These are phyloP conservation scores for Ahaetulla prasina DNA, from an alignment of 2,113 vertebrate genomes.

Conservation along the genomic window DNA sequence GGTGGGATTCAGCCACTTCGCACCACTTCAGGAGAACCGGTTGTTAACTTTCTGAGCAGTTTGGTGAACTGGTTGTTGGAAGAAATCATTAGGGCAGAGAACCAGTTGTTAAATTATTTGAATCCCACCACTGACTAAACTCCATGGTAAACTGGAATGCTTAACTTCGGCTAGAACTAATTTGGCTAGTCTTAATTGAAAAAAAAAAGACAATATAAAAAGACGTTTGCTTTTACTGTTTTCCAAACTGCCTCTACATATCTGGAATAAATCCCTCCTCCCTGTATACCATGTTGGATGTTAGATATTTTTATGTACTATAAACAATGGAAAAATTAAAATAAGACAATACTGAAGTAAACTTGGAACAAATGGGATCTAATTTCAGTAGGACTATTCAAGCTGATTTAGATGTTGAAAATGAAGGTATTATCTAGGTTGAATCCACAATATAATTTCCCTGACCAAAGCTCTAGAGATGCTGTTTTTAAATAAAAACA, in stretches of 20 bases:
- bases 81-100: no score
- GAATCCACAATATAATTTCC: not conserved
- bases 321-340: not conserved
- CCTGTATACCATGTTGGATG: not conserved
- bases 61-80: no score
- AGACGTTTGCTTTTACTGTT: not conserved
- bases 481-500: not conserved
- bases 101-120: no score
- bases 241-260: not conserved
- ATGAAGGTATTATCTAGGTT: not conserved
- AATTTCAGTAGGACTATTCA: not conserved
- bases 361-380: not conserved
- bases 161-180: not conserved
- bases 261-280: not conserved
- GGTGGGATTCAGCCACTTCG: no score
- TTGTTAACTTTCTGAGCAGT: no score
- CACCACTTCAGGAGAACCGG: no score
- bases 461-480: fast-evolving
- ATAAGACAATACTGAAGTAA: not conserved
- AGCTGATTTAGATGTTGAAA: not conserved
- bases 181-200: not conserved
- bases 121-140: no score
- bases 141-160: not conserved
- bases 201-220: not conserved
- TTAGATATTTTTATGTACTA: not conserved